phyloP scores from a whole-genome alignment of 2,113 vertebrate species.

The Takifugu bimaculatus region DNA sequence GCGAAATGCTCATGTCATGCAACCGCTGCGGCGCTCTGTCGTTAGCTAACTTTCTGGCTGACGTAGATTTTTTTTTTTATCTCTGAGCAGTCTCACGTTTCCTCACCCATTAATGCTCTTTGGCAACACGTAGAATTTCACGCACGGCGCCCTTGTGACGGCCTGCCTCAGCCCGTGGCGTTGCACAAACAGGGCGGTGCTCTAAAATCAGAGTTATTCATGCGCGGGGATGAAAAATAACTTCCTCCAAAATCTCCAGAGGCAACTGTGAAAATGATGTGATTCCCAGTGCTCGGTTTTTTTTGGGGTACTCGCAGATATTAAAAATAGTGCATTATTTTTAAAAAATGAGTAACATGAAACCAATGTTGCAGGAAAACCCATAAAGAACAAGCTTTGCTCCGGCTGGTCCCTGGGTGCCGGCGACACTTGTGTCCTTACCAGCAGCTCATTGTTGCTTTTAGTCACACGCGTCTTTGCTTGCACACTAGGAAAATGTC shows the following conservation, averaged over 20 bases:
- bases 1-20: slow-evolving; percentile 22
- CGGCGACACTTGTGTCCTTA: slow-evolving; percentile 11
- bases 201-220: no score
- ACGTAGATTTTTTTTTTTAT: slow-evolving; percentile 22
- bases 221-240: no score
- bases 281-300: no score
- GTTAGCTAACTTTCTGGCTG: slow-evolving; percentile 50
- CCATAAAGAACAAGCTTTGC: slow-evolving; percentile 3
- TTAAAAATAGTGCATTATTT: no score
- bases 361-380: slow-evolving; percentile 1
- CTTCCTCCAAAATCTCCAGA: no score
- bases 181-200: no score
- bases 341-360: not conserved
- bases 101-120: slow-evolving; percentile 1
- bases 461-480: slow-evolving; percentile 55
- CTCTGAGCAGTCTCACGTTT: slow-evolving; percentile 7
- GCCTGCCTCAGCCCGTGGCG: no score
- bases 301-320: no score
- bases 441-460: slow-evolving; percentile 32
- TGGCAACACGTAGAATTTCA: not conserved
- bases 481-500: slow-evolving; percentile 68
- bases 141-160: not conserved
- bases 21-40: slow-evolving; percentile 28
- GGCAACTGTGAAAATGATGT: no score
- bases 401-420: slow-evolving; percentile 26